Evolutionary conservation across 2,797 vertebrate genomes (phyloP).

Genomic region (Lacerta bilineata): DNA sequence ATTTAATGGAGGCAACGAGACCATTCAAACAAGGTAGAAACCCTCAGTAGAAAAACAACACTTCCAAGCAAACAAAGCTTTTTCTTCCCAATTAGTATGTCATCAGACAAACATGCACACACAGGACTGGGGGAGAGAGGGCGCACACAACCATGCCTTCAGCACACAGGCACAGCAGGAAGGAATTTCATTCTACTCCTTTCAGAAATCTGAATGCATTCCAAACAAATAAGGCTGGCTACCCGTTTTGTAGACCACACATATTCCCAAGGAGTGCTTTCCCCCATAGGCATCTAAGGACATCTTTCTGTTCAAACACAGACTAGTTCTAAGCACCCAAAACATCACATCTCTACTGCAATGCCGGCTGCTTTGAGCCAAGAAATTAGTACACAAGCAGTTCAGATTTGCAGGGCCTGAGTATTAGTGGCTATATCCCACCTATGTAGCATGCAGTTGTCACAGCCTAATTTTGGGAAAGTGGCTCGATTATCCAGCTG

Average conservation of each 20-base stretch:
- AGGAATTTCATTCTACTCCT: background rate
- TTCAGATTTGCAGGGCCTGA: background rate
- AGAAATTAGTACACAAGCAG: background rate
- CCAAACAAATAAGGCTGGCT: slow-evolving; percentile 3
- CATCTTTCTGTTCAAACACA: background rate
- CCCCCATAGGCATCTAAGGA: background rate
- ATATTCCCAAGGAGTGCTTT: slow-evolving; percentile 20
- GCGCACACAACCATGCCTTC: background rate
- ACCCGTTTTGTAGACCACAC: background rate
- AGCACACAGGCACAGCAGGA: background rate
- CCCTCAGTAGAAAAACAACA: background rate
- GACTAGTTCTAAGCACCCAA: background rate
- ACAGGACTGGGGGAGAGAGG: background rate
- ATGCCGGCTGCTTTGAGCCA: background rate
- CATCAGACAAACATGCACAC: slow-evolving; percentile 8
- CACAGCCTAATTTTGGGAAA: background rate
- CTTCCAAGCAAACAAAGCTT: background rate
- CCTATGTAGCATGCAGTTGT: background rate
- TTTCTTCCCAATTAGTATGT: background rate
- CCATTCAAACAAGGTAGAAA: slow-evolving; percentile 12
- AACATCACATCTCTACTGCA: background rate
- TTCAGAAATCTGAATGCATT: slow-evolving; percentile 3
- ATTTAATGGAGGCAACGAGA: background rate
- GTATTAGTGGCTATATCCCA: background rate
- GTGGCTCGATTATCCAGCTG: background rate